Percentiles rank a stretch among this genome's conserved stretches.
These are phyloP conservation scores for Wasmannia auropunctata DNA, from an alignment of 1,140 invertebrate species.

Conservation along the genomic window DNA sequence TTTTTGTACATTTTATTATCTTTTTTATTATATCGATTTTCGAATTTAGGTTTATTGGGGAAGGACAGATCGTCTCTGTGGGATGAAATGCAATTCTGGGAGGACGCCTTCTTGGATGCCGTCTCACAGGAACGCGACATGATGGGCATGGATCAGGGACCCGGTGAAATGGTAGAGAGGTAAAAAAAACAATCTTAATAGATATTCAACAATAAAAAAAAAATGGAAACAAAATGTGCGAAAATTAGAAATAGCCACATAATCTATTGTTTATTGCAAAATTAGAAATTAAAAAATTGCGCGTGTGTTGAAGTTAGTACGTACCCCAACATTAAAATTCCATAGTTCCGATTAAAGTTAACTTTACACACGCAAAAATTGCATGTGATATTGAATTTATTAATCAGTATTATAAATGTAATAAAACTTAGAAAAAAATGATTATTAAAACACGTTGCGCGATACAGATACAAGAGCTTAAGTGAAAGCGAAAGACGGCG, in stretches of 20 bases:
- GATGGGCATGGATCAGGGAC: constrained; percentile 99
- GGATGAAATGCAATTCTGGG: constrained; percentile 99
- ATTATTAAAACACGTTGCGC: background rate
- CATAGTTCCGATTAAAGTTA: no score
- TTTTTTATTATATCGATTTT: background rate
- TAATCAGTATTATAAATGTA: background rate
- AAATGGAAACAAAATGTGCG: background rate
- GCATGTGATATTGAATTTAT: background rate
- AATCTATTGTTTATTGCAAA: background rate
- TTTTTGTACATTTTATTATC: background rate
- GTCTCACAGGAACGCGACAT: constrained; percentile 99
- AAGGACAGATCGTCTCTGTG: constrained; percentile 95
- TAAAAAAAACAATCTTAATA: constrained; percentile 71
- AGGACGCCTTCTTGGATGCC: constrained; percentile 99
- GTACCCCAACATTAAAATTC: no score
- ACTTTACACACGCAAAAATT: no score
- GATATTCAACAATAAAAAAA: background rate
- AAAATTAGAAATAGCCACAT: background rate
- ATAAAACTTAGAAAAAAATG: background rate
- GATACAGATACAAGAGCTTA: constrained; percentile 93
- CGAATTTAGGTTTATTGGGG: constrained; percentile 83
- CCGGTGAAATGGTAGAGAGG: constrained; percentile 99
- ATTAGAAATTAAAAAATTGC: background rate
- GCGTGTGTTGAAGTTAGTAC: no score
- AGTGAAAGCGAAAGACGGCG: constrained; percentile 98